Percentiles rank a stretch among this genome's conserved stretches.
phyloP scores from a whole-genome alignment of 2,888 invertebrate genomes.

The Pristionchus exspectatus region DNA sequence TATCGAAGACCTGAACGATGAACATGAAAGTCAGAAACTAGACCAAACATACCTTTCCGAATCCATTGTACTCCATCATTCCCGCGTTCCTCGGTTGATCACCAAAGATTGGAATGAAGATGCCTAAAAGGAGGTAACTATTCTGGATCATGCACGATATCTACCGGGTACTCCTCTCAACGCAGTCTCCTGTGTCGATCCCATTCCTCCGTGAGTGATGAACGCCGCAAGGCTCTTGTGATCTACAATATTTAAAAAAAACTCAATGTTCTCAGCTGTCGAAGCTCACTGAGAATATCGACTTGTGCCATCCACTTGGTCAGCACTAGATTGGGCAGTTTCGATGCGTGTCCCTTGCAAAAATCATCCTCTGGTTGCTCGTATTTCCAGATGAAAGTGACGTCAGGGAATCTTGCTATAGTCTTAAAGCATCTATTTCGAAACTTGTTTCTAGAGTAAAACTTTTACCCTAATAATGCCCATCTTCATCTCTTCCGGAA shows the following conservation, averaged over 20 bases:
- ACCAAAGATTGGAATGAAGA: conserved; percentile 9
- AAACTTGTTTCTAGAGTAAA: background rate
- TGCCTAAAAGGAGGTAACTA: background rate
- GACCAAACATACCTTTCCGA: background rate
- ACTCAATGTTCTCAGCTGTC: background rate
- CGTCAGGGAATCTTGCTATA: background rate
- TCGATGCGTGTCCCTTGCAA: background rate
- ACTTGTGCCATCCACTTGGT: conserved; percentile 19
- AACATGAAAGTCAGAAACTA: background rate
- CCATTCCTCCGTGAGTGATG: conserved; percentile 41
- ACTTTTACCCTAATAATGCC: background rate
- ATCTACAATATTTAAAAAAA: background rate
- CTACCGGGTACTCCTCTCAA: conserved; percentile 26
- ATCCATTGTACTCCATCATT: conserved; percentile 29
- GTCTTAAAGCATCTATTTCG: background rate
- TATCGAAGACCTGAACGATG: background rate
- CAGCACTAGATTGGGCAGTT: background rate
- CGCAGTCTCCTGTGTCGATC: background rate
- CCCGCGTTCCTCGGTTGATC: conserved; percentile 12
- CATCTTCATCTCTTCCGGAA: conserved; percentile 3
- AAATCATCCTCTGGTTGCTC: background rate
- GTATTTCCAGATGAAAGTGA: conserved; percentile 10
- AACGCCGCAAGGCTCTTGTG: background rate
- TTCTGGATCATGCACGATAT: background rate
- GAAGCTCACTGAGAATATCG: background rate